These are phyloP conservation scores for Ceyx erithaca DNA, from an alignment of 2,797 vertebrate species.

Conservation along the genomic window DNA sequence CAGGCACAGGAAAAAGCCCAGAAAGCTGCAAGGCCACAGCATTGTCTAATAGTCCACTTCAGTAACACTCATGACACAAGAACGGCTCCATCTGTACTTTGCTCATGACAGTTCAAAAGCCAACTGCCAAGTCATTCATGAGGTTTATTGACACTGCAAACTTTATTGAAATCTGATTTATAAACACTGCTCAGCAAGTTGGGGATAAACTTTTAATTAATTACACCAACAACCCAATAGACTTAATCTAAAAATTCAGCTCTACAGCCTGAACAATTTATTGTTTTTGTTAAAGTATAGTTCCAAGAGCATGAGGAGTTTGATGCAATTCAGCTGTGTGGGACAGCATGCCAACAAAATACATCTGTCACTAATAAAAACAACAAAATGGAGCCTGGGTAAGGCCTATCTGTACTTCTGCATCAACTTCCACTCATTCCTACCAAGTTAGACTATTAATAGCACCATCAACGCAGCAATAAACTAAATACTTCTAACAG, in stretches of 20 bases:
- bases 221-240: background rate
- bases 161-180: background rate
- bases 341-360: constrained; percentile 20
- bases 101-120: background rate
- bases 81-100: background rate
- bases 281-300: background rate
- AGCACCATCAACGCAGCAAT: background rate
- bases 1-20: background rate
- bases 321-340: constrained; percentile 49
- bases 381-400: constrained; percentile 46
- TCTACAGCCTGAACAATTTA: background rate
- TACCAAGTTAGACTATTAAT: constrained; percentile 16
- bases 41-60: background rate
- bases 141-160: constrained; percentile 37
- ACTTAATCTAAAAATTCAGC: background rate
- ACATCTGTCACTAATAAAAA: constrained; percentile 57
- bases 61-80: fast-evolving
- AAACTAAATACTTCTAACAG: constrained; percentile 27
- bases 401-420: constrained; percentile 30
- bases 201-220: background rate
- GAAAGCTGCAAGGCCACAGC: background rate
- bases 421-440: constrained; percentile 42
- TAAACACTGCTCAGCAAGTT: constrained; percentile 34
- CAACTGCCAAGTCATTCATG: background rate
- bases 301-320: constrained; percentile 19